These are phyloP conservation scores for Schlechtendalia chinensis DNA, from an alignment of 1,140 invertebrate genomes.

Conservation along the genomic window DNA sequence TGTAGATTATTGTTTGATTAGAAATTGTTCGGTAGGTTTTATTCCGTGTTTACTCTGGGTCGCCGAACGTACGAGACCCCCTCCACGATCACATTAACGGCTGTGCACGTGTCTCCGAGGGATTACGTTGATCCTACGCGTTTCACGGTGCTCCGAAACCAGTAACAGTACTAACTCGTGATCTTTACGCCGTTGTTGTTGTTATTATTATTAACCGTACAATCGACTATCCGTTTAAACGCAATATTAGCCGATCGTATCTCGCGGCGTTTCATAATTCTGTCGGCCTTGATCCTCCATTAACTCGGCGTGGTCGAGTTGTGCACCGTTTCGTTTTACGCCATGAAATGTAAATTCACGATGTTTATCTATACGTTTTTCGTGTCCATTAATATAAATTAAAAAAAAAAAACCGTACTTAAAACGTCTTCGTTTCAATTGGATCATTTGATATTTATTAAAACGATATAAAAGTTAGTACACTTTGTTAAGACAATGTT, in stretches of 20 bases:
- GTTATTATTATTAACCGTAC: background rate
- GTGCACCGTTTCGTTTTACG: no score
- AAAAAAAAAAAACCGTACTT: no score
- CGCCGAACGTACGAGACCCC: no score
- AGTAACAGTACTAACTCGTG: no score
- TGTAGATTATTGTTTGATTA: background rate
- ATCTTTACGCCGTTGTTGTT: background rate
- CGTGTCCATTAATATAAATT: no score
- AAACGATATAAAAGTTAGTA: background rate
- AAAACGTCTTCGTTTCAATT: no score
- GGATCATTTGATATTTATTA: background rate
- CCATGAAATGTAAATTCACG: no score
- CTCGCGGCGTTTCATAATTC: background rate
- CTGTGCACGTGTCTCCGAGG: background rate
- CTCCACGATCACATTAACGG: background rate
- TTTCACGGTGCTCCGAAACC: background rate
- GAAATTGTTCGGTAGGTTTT: background rate
- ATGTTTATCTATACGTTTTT: no score
- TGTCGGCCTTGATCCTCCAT: slow-evolving; percentile 12
- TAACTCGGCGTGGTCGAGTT: background rate
- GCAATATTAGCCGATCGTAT: background rate
- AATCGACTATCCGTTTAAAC: background rate
- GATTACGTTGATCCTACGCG: background rate
- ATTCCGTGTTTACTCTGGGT: no score
- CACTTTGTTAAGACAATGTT: background rate